A percentile compares a stretch with the other conserved stretches of the same genome.
Conservation (phyloP, 2,797 vertebrate species). For the Jordanella pulchra region DNA sequence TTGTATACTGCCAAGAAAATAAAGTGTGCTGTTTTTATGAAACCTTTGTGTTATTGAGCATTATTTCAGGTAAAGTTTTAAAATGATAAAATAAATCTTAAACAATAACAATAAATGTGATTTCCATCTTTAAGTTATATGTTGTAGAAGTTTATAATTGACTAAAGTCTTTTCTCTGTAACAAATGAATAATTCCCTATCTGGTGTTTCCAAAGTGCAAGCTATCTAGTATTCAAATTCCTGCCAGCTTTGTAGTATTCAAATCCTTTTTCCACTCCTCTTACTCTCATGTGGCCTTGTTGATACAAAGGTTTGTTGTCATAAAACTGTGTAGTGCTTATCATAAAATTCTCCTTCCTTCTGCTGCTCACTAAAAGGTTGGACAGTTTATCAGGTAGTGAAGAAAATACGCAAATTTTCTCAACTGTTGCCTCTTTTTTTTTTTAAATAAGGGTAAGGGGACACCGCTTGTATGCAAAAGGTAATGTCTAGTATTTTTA, state of each 20-base stretch:
- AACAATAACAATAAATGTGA: background rate
- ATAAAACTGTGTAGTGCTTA: slow-evolving; percentile 28
- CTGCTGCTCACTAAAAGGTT: slow-evolving; percentile 29
- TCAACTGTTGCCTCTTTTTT: slow-evolving; percentile 61
- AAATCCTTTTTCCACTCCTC: slow-evolving; percentile 31
- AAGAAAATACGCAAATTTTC: slow-evolving; percentile 69
- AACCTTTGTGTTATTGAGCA: slow-evolving; percentile 71
- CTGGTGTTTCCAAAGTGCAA: slow-evolving; percentile 23
- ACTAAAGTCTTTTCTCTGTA: slow-evolving; percentile 26
- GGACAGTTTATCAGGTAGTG: slow-evolving; percentile 49
- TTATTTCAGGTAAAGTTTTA: background rate
- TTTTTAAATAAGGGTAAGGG: slow-evolving; percentile 2
- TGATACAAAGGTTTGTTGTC: slow-evolving; percentile 52
- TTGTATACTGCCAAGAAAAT: slow-evolving; percentile 94
- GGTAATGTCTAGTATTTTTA: slow-evolving; percentile 4
- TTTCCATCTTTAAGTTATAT: slow-evolving; percentile 21
- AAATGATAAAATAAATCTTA: background rate
- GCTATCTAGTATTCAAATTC: slow-evolving; percentile 54
- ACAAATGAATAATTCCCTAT: slow-evolving; percentile 43
- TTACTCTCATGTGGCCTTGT: slow-evolving; percentile 2
- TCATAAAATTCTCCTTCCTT: slow-evolving; percentile 46
- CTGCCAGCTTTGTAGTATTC: slow-evolving; percentile 49
- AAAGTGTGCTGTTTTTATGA: slow-evolving; percentile 88
- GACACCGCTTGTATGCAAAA: background rate
- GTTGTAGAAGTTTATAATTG: slow-evolving; percentile 27